A percentile compares a stretch with the other conserved stretches of the same genome.
These are phyloP conservation scores for Apamea epomidion DNA, from an alignment of 2,888 invertebrate genomes.

Conservation along the genomic window DNA sequence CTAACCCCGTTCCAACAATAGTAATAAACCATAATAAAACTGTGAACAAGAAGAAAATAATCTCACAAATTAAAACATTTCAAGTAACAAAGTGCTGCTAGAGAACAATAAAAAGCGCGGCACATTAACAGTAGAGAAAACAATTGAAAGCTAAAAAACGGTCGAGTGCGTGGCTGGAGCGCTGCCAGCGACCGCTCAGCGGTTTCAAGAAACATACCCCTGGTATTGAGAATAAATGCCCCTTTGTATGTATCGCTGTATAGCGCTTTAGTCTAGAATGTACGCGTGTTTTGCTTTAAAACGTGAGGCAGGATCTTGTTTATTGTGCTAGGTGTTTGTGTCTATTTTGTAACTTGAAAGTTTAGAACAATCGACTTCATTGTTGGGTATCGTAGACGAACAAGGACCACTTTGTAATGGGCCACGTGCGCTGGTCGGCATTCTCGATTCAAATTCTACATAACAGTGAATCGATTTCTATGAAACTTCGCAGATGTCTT, in stretches of 20 bases:
- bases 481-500: background rate
- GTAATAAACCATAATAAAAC: slow-evolving; percentile 51
- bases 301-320: slow-evolving; percentile 15
- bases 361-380: background rate
- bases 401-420: background rate
- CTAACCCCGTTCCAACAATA: slow-evolving; percentile 32
- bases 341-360: background rate
- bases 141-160: slow-evolving; percentile 66
- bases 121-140: slow-evolving; percentile 63
- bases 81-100: slow-evolving; percentile 59
- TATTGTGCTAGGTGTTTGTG: slow-evolving; percentile 24
- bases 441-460: background rate
- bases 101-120: slow-evolving; percentile 57
- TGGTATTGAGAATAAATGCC: slow-evolving; percentile 60
- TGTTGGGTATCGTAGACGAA: background rate
- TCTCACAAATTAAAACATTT: slow-evolving; percentile 61
- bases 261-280: slow-evolving; percentile 36
- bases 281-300: slow-evolving; percentile 44
- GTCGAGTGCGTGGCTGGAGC: slow-evolving; percentile 63
- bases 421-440: background rate
- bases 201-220: slow-evolving; percentile 55
- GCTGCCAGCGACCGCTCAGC: slow-evolving; percentile 57
- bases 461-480: background rate
- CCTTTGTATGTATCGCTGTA: slow-evolving; percentile 44
- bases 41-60: slow-evolving; percentile 34